Percentiles rank a stretch among this genome's conserved stretches.
Evolutionary conservation across 2,888 invertebrate genomes (phyloP).

Genomic region (Eurytoma adleriae): DNA sequence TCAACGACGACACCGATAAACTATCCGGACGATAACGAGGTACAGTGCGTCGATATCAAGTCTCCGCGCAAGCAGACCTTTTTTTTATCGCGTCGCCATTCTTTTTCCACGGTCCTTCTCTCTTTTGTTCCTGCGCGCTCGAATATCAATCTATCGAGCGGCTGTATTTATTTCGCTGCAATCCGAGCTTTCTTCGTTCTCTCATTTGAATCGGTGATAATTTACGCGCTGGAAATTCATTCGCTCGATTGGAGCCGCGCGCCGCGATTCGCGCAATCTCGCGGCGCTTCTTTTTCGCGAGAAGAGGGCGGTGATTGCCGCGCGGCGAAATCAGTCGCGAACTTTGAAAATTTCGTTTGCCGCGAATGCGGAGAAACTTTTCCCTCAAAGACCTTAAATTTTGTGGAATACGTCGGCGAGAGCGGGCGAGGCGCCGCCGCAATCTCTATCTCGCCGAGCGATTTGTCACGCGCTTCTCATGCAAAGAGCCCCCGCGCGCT

Average conservation of each 20-base stretch:
- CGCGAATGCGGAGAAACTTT: slow-evolving; percentile 10
- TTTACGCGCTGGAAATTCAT: no score
- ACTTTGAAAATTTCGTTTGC: no score
- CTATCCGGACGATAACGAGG: slow-evolving; percentile 63
- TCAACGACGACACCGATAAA: slow-evolving; percentile 67
- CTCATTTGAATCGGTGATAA: neutral
- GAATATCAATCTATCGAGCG: neutral
- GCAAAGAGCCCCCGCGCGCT: slow-evolving; percentile 27
- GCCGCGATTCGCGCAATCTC: no score
- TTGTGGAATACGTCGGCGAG: slow-evolving; percentile 20
- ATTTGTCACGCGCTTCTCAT: slow-evolving; percentile 41
- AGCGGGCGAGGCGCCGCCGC: slow-evolving; percentile 8
- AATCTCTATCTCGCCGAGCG: slow-evolving; percentile 29
- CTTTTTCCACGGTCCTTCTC: neutral
- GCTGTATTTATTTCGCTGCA: neutral
- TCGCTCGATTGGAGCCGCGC: no score
- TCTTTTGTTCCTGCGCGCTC: neutral
- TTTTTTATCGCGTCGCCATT: neutral
- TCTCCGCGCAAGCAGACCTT: neutral
- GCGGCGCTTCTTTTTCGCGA: no score
- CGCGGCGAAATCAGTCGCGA: no score
- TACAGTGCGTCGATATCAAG: slow-evolving; percentile 60
- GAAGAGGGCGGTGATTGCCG: neutral
- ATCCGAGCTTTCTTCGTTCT: neutral
- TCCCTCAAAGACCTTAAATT: slow-evolving; percentile 28